Percentiles rank a stretch among this genome's conserved stretches.
Evolutionary conservation across 2,113 vertebrate genomes (phyloP).

Genomic region (Machaerirhynchus nigripectus): DNA sequence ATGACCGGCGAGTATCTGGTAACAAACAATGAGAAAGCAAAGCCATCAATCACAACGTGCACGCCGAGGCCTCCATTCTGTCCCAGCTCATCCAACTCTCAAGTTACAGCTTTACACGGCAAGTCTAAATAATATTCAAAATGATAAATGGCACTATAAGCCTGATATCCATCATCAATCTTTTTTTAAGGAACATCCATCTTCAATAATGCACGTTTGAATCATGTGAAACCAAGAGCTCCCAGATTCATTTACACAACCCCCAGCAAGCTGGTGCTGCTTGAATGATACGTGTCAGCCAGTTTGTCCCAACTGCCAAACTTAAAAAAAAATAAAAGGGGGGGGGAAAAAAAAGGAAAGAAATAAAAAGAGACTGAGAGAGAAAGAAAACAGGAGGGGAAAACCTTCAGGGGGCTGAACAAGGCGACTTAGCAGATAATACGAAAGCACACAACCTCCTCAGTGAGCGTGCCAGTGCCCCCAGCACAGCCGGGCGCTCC

Average conservation of each 20-base stretch:
- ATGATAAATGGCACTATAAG: conserved; percentile 96
- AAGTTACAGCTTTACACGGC: conserved; percentile 97
- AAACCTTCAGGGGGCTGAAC: not conserved
- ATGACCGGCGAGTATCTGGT: conserved; percentile 83
- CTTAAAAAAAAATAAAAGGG: not conserved
- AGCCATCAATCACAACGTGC: conserved; percentile 88
- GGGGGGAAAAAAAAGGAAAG: accelerated
- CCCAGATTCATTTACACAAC: conserved; percentile 86
- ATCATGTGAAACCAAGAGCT: conserved; percentile 86
- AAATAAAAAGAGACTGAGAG: not conserved
- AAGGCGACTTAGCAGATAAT: conserved; percentile 2
- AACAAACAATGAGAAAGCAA: conserved; percentile 88
- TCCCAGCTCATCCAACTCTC: conserved; percentile 90
- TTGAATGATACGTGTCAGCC: conserved; percentile 89
- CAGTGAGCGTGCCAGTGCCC: not conserved
- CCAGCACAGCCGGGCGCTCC: not conserved
- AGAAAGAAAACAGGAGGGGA: not conserved
- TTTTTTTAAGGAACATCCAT: conserved; percentile 99
- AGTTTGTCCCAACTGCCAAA: conserved; percentile 34
- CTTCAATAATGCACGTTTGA: conserved; percentile 93
- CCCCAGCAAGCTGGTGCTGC: conserved; percentile 80
- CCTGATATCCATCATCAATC: conserved; percentile 98
- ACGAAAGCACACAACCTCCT: not conserved
- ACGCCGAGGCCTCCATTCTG: conserved; percentile 84
- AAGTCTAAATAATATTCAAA: conserved; percentile 99